Conservation (phyloP, 2,113 vertebrate genomes). For the Megaleporinus macrocephalus region DNA sequence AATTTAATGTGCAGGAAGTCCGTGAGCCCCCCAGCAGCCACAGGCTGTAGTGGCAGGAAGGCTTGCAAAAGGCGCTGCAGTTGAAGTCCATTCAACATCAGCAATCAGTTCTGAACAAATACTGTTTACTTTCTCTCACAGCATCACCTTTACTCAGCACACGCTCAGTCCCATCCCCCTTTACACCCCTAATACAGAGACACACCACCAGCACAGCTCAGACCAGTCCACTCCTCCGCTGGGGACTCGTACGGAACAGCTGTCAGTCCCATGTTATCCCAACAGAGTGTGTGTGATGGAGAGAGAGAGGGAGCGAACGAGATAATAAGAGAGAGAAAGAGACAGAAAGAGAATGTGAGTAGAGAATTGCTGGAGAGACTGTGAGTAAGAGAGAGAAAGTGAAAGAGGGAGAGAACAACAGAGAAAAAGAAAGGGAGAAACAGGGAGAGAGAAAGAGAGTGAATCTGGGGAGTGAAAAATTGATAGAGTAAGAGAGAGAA, state of each 20-base stretch:
- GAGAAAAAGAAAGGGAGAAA: neutral
- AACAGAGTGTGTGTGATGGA: conserved; percentile 2
- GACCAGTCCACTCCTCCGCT: neutral
- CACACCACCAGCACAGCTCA: neutral
- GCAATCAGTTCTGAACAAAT: conserved; percentile 33
- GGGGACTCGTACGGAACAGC: neutral
- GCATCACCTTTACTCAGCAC: neutral
- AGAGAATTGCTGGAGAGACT: no score
- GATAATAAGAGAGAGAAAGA: neutral
- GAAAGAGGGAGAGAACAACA: no score
- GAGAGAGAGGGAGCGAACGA: neutral
- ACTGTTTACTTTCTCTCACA: conserved; percentile 6
- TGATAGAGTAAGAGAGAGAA: no score
- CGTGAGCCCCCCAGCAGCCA: conserved; percentile 6
- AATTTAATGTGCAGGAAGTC: conserved; percentile 22
- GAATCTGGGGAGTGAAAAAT: no score
- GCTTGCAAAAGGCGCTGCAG: neutral
- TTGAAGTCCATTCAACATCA: conserved; percentile 34
- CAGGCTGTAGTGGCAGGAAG: neutral
- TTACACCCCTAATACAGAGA: neutral
- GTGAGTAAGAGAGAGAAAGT: no score
- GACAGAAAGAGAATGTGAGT: neutral
- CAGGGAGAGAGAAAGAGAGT: neutral
- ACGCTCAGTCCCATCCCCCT: neutral
- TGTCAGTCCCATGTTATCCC: neutral